phyloP scores from a whole-genome alignment of 2,888 invertebrate species.

The Agrypnus murinus region DNA sequence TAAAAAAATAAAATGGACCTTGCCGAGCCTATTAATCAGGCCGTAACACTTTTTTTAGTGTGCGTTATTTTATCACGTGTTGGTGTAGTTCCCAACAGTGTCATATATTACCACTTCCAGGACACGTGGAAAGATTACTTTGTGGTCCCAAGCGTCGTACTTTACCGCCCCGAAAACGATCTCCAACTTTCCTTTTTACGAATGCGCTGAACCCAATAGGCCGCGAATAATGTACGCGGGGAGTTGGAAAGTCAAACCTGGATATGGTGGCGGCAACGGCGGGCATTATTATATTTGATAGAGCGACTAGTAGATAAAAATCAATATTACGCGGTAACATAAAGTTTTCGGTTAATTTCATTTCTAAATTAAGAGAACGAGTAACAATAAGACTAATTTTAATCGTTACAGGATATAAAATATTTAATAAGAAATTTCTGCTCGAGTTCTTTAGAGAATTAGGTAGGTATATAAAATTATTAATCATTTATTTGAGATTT shows the following conservation, averaged over 20 bases:
- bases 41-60: constrained; percentile 54
- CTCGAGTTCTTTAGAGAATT: no score
- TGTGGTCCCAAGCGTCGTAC: constrained; percentile 60
- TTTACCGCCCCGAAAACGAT: constrained; percentile 65
- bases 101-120: constrained; percentile 63
- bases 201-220: constrained; percentile 53
- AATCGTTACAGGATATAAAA: no score
- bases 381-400: no score
- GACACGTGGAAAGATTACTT: constrained; percentile 64
- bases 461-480: no score
- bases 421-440: no score
- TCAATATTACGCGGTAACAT: no score
- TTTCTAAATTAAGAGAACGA: no score
- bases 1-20: constrained; percentile 40
- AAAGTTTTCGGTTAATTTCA: constrained; percentile 4
- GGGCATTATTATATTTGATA: constrained; percentile 38
- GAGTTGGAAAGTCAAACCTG: constrained; percentile 32
- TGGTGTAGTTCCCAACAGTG: constrained; percentile 60
- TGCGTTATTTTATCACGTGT: constrained; percentile 57
- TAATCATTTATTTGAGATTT: no score
- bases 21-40: constrained; percentile 46
- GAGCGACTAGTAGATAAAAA: not conserved
- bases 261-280: no score
- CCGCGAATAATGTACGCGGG: constrained; percentile 47
- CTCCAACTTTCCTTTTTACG: constrained; percentile 56